These are phyloP conservation scores for Struthidea cinerea DNA, from an alignment of 2,113 vertebrate genomes.

Conservation along the genomic window DNA sequence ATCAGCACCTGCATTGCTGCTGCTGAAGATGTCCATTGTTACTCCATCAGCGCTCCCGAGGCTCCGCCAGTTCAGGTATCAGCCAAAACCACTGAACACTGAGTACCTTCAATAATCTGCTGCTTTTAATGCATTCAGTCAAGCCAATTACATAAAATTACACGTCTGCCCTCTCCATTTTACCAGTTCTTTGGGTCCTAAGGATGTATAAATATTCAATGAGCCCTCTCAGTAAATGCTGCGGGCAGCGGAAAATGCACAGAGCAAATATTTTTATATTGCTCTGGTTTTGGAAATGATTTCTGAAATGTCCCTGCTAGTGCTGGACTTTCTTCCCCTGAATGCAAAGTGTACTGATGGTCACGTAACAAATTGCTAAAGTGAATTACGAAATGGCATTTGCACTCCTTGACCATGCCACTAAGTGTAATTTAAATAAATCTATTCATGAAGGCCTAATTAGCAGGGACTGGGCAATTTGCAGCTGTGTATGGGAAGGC, in stretches of 20 bases:
- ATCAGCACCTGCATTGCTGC: constrained; percentile 22
- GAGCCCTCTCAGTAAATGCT: neutral
- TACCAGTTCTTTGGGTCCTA: neutral
- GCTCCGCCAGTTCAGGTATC: constrained; percentile 25
- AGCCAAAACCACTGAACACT: neutral
- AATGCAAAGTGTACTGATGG: neutral
- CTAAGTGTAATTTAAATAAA: constrained; percentile 36
- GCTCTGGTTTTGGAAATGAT: neutral
- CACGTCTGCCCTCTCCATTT: constrained; percentile 6
- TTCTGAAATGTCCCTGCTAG: neutral
- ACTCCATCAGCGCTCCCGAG: neutral
- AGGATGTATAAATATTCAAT: neutral
- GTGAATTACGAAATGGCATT: neutral
- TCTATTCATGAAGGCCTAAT: constrained; percentile 6
- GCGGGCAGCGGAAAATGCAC: neutral
- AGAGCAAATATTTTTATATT: neutral
- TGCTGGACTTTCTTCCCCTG: neutral
- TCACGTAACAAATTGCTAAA: neutral
- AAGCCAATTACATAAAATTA: constrained; percentile 58
- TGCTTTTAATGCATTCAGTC: constrained; percentile 28
- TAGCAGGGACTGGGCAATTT: neutral
- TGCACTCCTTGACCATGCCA: neutral
- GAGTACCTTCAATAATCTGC: constrained; percentile 12
- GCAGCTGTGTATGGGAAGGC: neutral
- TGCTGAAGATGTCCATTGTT: neutral